Evolutionary conservation across 2,888 invertebrate genomes (phyloP), one percentile per base, ranked within the genome.

Genomic region (Tachina lurida): DNA sequence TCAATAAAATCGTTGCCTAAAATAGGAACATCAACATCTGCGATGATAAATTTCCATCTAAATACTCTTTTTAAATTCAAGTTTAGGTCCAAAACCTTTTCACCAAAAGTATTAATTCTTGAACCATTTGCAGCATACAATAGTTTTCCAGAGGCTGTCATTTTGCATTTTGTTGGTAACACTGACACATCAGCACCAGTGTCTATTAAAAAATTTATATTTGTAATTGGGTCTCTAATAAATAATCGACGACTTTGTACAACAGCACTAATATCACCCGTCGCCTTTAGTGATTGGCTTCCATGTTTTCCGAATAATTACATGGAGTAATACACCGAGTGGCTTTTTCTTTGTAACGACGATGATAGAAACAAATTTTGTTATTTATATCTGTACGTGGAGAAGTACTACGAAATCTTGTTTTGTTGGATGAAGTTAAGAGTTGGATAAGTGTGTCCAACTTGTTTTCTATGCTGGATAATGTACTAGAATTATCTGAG

Each of bases 351-450:
- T 22, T 22, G 22, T 2, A 22, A 17, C 19, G 54, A 17, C 54
- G 22, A 12, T 49, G 65, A 9, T 49, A 22, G 15, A 12, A 54
- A 49, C 65, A 67, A 31, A 67, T 47, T 49, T 47, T 43, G 17
- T 47, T 45, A 31, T 31, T 31, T 31, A 31, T 31, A 31, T 31
- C 31, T 12, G 65, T 47, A 17, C 49, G 49, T n/a, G n/a, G 17
- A 41, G 60, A 60, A 31, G 22, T 45, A 67, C 65, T 67, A 15
- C 49, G 49, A 22, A 47, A 45, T 67, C 31, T 67, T 67, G 47
- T 10, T 47, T 39, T 60, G 15, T 17, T 60, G 10, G 17, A 9
- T 60, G 39, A 41, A 15, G 39, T 31, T 31, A 31, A 31, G 4
- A 2, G 31, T 31, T 31, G 31, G 4, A 31, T 60, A 19, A 54